These are phyloP conservation scores for Yoshiicerus persimilis DNA, from an alignment of 1,140 invertebrate genomes.

Conservation along the genomic window DNA sequence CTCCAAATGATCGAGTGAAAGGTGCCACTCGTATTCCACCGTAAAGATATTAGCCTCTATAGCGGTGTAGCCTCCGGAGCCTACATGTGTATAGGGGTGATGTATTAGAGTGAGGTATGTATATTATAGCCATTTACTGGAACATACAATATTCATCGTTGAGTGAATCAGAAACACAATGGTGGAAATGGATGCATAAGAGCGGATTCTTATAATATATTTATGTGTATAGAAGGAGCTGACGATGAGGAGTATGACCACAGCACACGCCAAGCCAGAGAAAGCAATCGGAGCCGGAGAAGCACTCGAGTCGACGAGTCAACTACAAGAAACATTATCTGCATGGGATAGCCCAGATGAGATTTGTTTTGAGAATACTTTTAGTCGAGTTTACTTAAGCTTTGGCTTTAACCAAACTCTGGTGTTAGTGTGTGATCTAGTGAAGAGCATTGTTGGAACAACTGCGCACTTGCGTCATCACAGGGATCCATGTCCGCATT, in stretches of 20 bases:
- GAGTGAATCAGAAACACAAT: not conserved
- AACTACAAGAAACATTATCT: constrained; percentile 19
- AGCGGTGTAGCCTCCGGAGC: too few species aligned
- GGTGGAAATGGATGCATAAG: not conserved
- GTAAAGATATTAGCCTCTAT: too few species aligned
- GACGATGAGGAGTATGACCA: not conserved
- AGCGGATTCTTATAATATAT: not conserved
- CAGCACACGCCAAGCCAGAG: not conserved
- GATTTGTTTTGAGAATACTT: constrained; percentile 23
- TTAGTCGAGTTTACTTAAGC: constrained; percentile 20
- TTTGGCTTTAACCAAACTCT: not conserved
- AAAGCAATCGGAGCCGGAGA: not conserved
- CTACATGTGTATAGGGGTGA: not conserved
- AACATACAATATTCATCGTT: not conserved
- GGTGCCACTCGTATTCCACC: not conserved
- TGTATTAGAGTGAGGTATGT: too few species aligned
- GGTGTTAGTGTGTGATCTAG: constrained; percentile 1
- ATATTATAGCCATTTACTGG: too few species aligned
- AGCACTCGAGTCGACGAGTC: constrained; percentile 4
- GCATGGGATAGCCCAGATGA: constrained; percentile 11
- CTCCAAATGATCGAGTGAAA: not conserved
- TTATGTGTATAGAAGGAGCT: not conserved
- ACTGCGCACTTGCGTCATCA: constrained; percentile 46
- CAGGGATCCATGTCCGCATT: constrained; percentile 39
- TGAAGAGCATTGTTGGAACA: constrained; percentile 24